Evolutionary conservation across 1,140 invertebrate genomes (phyloP).

Genomic region (Phenacoccus solenopsis): DNA sequence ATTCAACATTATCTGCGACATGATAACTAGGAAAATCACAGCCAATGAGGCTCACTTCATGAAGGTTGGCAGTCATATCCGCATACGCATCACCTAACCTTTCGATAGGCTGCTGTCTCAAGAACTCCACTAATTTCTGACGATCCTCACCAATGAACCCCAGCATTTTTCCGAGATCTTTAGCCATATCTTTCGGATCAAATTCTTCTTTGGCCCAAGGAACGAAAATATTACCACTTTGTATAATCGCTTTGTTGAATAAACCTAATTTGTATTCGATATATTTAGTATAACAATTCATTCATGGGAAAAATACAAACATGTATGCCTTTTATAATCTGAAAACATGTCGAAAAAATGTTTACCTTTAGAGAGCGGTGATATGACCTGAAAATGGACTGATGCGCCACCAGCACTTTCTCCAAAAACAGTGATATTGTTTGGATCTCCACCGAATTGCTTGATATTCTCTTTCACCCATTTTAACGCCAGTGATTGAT

Average conservation of each 20-base stretch:
- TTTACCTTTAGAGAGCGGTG: slow-evolving; percentile 54
- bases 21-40: no score
- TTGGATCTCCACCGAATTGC: slow-evolving; percentile 84
- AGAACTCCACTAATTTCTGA: not conserved
- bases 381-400: slow-evolving; percentile 82
- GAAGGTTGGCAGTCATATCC: no score
- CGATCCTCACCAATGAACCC: not conserved
- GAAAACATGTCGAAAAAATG: no score
- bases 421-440: slow-evolving; percentile 89
- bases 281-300: no score
- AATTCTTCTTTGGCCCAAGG: not conserved
- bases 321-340: no score
- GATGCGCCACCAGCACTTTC: slow-evolving; percentile 92
- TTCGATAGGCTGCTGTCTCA: not conserved
- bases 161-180: not conserved
- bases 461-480: slow-evolving; percentile 90
- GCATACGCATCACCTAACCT: no score
- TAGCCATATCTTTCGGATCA: not conserved
- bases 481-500: slow-evolving; percentile 85
- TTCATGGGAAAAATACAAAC: no score
- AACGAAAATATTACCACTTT: not conserved
- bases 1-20: no score
- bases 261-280: no score
- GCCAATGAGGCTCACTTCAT: no score
- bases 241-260: not conserved